Base-by-base conservation (phyloP, 2,888 invertebrate genomes). In the Drosophila helvetica region DNA sequence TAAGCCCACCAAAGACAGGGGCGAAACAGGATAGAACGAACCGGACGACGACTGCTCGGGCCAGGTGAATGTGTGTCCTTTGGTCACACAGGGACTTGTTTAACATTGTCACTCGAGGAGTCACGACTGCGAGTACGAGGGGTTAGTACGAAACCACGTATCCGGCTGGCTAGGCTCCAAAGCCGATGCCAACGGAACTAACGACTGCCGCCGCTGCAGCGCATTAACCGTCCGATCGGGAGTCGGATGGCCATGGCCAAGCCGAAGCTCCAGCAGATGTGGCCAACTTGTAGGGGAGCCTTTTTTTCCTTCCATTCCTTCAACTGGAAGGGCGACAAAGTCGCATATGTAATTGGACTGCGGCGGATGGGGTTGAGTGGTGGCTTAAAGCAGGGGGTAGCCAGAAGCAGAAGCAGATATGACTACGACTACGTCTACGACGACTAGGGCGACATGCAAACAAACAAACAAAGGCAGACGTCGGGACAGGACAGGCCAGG, bases 261-360 rank as follows among this genome's bases (percentile, higher is more conserved):
- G n/a, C n/a, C n/a, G n/a, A n/a, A 65, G 66, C 68, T 77, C 53
- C 62, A 73, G 50, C 86, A 86, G 80, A 61, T 82, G 84, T 68
- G 54, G 52, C 78, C 71, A 80, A 77, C 64, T 67, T 67, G 71
- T 57, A 43, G 45, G 59, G 22, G 43, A 25, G 12, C n/a, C n/a
- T 50, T 17, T 50, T 48, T 25, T 15, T 7, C 7, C n/a, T 17
- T 50, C 42, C 25, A 6, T 38, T 38, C 77, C 51, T 57, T 71
- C 50, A 18, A 25, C 68, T 57, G 43, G 55, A 50, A 50, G 56
- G 68, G 68, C 63, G 72, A 73, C 77, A 76, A 68, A 76, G 79
- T 70, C 63, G 86, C 83, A 83, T 69, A 71, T 83, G 76, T 78
- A 83, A 78, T 73, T 73, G 73, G 48, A 42, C 50, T 66, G 10